These are phyloP conservation scores for Zosterops japonicus DNA, from an alignment of 2,113 vertebrate genomes.

Conservation along the genomic window DNA sequence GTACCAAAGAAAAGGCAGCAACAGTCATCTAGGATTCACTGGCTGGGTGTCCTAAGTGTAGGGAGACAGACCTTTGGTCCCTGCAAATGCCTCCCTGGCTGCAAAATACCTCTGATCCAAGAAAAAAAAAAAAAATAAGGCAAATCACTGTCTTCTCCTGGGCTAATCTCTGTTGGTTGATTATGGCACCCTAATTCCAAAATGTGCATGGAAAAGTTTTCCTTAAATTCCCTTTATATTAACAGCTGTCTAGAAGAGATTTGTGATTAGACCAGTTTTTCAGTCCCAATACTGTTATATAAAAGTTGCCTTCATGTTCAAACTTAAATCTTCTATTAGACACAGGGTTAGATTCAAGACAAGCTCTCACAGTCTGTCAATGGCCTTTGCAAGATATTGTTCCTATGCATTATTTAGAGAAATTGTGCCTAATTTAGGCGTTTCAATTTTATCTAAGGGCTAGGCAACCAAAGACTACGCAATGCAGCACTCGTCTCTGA, in stretches of 20 bases:
- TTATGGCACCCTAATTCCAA: neutral
- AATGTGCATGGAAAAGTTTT: neutral
- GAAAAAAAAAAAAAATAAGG: neutral
- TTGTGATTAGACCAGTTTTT: neutral
- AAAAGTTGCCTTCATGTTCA: neutral
- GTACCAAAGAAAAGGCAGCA: neutral
- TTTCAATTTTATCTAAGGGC: neutral
- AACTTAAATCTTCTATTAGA: neutral
- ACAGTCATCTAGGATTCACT: neutral
- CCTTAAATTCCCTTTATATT: neutral
- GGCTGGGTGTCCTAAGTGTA: neutral
- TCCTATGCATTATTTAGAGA: neutral
- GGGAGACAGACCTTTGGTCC: neutral
- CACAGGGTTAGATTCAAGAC: neutral
- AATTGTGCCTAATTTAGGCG: neutral
- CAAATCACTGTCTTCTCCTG: neutral
- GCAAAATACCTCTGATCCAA: neutral
- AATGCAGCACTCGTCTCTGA: neutral
- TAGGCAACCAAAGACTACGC: neutral
- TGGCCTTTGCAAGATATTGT: neutral
- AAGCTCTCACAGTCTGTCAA: neutral
- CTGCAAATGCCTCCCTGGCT: neutral
- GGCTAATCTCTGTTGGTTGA: neutral
- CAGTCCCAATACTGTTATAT: neutral
- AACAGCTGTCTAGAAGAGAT: neutral